Evolutionary conservation across 2,888 invertebrate genomes (phyloP), one percentile per base, ranked within the genome.

Genomic region (Protodeltote pygarga): DNA sequence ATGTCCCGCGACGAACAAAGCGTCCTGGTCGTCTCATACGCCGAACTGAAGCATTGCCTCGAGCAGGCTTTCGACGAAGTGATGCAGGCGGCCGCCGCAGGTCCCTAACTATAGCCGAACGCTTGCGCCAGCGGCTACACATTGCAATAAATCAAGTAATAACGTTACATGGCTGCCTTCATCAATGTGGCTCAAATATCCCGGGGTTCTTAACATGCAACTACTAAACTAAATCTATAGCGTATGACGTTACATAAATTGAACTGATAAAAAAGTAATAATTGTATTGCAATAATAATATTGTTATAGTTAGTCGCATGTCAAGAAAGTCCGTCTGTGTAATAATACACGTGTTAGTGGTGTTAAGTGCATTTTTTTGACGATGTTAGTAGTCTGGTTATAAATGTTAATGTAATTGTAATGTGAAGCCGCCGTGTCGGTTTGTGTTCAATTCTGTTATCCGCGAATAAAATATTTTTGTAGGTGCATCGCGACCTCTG

Each of bases 1-100:
- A 97, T 97, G 95, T 98, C 99, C 1, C 94, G 98, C 55, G 99
- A 99, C 87, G 98, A 98, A 86, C 98, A 98, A 85, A 99, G 98
- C 86, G 95, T 99, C 54, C 93, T 99, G 71, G 97, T 99, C 57
- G 98, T 99, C 55, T 97, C 97, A 53, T 99, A 97, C 87, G 95
- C 97, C 13, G 99, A 99, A 87, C 93, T 99, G 75, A 98, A 98
- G 88, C 97, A 97, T 79, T 98, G 98, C 91, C 94, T 99, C 77
- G 98, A 98, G 83, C 95, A 96, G 77, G 97, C 98, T 27, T 98
- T 98, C 92, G 94, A 94, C 37, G 98, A 99, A 86, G 92, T 97
- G 68, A 92, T 92, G 84, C 89, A 93, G 35, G 90, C 93, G 34
- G 89, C 93, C 8, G 85, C 79, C 31, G 53, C 42, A 1, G 52